These are phyloP conservation scores for Mandrillus leucophaeus DNA, from an alignment of 2,113 vertebrate species.

Conservation along the genomic window DNA sequence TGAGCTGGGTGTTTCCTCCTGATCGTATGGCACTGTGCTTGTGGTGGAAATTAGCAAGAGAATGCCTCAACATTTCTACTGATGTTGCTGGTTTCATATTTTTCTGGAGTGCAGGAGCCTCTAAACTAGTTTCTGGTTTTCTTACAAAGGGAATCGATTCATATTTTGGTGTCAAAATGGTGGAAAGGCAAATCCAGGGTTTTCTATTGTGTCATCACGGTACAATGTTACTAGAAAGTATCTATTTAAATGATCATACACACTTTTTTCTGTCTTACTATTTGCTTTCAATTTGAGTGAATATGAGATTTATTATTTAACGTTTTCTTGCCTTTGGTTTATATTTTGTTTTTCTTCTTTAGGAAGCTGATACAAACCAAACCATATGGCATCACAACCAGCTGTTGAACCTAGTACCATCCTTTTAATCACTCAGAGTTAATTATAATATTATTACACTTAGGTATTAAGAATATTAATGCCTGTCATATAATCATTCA, in stretches of 20 bases:
- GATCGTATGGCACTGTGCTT: fast-evolving
- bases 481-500: constrained; percentile 74
- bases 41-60: background rate
- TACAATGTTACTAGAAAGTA: background rate
- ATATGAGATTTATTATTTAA: background rate
- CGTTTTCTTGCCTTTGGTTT: background rate
- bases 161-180: background rate
- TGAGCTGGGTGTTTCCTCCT: background rate
- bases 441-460: constrained; percentile 67
- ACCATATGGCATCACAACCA: constrained; percentile 46
- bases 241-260: background rate
- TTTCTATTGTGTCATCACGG: background rate
- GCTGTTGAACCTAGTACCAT: constrained; percentile 72
- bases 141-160: background rate
- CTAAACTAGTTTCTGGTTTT: background rate
- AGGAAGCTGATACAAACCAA: constrained; percentile 55
- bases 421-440: constrained; percentile 71
- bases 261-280: background rate
- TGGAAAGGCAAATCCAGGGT: background rate
- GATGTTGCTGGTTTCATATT: background rate
- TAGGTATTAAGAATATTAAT: constrained; percentile 75
- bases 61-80: background rate
- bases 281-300: background rate
- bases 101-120: background rate
- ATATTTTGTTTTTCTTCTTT: constrained; percentile 42